Base-by-base conservation (phyloP, 2,888 invertebrate genomes). In the Dascillus cervinus region DNA sequence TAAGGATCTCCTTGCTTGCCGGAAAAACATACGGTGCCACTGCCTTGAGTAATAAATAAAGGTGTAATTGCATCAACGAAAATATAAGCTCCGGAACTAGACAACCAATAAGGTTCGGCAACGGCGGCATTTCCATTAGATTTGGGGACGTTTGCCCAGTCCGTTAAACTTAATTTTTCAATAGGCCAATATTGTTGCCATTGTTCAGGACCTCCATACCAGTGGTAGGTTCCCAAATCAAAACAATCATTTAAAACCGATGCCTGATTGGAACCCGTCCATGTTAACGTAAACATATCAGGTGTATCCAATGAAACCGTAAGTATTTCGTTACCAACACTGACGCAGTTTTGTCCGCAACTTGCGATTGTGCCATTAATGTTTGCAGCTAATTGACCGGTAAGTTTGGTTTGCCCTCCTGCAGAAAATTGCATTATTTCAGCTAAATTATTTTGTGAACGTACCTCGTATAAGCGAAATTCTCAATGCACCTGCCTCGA, bases 21-120 rank as follows among this genome's bases (percentile, higher is more conserved):
- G 3, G 72, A 65, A 29, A 80, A 67, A 49, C 79, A 79, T 17
- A 80, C 60, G 44, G 71, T 65, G 39, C 70, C 70, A 39, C 71
- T 70, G 53, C 83, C 82, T 50, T 82, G 74, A 52, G 82, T 80
- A 0, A 82, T 69, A 53, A 82, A 84, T 0, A 88, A 66, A 0
- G 85, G 84, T 0, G 71, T 72, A 20, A 68, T 69, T 1, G 74
- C 69, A 29, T 77, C 69, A 0, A 83, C 74, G 47, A 71, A 72
- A 25, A 85, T 62, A 48, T 77, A 80, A 23, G 73, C 67, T 1
- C 86, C 86, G 8, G 65, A 69, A 1, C 83, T 79, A 45, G 76
- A 81, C 11, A 87, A 64, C 83, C 86, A 82, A 52, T 79, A 80
- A 25, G 78, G 69, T 49, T 82, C 81, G 2, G 73, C 63, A 1